phyloP scores from a whole-genome alignment of 1,140 invertebrate genomes.

The Brachionus plicatilis region DNA sequence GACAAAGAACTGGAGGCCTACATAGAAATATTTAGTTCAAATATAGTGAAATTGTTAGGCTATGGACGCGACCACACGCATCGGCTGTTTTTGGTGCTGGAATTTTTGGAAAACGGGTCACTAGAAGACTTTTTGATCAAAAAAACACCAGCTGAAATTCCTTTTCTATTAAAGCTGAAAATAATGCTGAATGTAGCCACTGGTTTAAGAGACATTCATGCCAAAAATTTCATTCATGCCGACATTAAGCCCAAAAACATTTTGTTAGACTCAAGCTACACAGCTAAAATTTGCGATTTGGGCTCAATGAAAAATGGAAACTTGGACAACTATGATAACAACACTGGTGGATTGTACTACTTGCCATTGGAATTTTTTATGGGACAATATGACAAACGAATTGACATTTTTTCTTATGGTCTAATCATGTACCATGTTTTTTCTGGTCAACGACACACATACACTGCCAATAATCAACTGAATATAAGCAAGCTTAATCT shows the following conservation, averaged over 20 bases:
- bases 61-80: background rate
- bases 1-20: background rate
- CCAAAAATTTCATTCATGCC: background rate
- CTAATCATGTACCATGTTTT: background rate
- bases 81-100: background rate
- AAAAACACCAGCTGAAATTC: background rate
- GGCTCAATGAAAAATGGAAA: background rate
- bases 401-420: slow-evolving; percentile 9
- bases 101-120: background rate
- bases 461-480: background rate
- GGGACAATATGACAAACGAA: background rate
- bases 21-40: background rate
- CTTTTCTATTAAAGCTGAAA: background rate
- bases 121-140: slow-evolving; percentile 3
- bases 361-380: slow-evolving; percentile 27
- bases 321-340: background rate
- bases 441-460: background rate
- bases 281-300: slow-evolving; percentile 19
- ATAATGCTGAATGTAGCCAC: background rate
- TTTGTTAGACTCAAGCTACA: background rate
- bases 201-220: background rate
- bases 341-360: background rate
- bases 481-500: background rate
- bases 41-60: background rate
- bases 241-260: slow-evolving; percentile 21